Conservation (phyloP, 2,113 vertebrate species). For the Bungarus multicinctus region DNA sequence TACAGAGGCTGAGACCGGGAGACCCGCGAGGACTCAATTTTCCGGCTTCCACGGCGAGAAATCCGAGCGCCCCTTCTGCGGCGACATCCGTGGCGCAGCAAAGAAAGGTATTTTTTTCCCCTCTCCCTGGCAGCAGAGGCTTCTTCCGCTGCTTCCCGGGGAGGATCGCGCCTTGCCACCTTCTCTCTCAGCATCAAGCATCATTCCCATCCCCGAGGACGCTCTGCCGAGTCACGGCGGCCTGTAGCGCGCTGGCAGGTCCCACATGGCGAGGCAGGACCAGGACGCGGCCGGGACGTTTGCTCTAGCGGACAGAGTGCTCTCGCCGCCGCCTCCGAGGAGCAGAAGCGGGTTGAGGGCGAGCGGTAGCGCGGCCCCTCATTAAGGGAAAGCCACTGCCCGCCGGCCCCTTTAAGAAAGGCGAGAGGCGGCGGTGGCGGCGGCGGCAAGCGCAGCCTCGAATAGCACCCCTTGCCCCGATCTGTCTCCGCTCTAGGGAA, state of each 20-base stretch:
- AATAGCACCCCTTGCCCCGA: not conserved
- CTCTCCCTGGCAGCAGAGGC: not conserved
- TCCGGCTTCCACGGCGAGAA: not conserved
- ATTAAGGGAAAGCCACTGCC: not conserved
- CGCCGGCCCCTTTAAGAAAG: not conserved
- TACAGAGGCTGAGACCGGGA: not conserved
- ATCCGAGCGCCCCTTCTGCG: not conserved
- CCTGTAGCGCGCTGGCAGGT: not conserved
- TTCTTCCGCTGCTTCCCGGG: not conserved
- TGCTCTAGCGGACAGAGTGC: not conserved
- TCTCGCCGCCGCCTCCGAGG: not conserved
- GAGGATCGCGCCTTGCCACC: not conserved
- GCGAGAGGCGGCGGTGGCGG: not conserved
- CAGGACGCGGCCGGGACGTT: not conserved
- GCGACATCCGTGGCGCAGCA: not conserved
- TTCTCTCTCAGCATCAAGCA: not conserved
- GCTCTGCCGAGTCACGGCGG: not conserved
- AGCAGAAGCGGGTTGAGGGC: not conserved
- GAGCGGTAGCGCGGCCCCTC: not conserved
- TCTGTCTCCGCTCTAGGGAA: not conserved
- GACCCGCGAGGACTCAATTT: not conserved
- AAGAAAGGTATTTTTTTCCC: not conserved
- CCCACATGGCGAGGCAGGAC: not conserved
- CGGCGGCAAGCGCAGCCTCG: not conserved
- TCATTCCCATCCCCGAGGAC: not conserved